These are phyloP conservation scores for Mobula birostris DNA, from an alignment of 2,113 vertebrate genomes.

Conservation along the genomic window DNA sequence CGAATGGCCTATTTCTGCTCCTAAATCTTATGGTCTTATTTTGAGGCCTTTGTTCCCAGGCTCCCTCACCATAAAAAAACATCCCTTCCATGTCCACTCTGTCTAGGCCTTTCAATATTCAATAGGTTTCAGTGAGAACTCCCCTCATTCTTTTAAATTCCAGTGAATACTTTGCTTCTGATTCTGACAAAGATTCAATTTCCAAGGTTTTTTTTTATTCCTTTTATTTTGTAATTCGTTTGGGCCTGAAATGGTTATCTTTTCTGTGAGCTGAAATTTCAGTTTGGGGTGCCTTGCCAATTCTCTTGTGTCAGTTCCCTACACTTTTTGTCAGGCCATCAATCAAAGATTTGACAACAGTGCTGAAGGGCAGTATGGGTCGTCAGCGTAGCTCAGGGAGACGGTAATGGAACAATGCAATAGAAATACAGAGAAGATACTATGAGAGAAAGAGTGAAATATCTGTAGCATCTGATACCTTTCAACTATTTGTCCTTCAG, in stretches of 20 bases:
- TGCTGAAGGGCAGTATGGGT: background rate
- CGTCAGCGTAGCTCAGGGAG: background rate
- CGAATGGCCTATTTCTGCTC: too few relatives aligned
- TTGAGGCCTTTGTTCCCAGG: too few relatives aligned
- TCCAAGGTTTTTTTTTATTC: background rate
- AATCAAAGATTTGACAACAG: background rate
- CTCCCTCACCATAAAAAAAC: too few relatives aligned
- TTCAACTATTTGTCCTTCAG: background rate
- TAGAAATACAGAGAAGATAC: background rate
- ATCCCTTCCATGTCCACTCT: too few relatives aligned
- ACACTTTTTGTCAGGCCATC: background rate
- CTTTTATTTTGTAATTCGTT: slow-evolving; percentile 12
- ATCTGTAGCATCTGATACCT: background rate
- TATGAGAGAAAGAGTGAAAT: background rate
- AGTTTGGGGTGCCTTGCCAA: background rate
- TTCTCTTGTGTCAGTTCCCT: background rate
- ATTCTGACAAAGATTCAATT: slow-evolving; percentile 5
- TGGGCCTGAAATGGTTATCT: background rate
- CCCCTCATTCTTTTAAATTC: too few relatives aligned
- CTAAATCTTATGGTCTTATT: too few relatives aligned
- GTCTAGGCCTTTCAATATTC: too few relatives aligned
- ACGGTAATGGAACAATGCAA: background rate
- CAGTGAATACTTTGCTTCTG: background rate
- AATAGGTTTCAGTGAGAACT: too few relatives aligned
- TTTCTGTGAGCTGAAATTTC: background rate